phyloP scores from a whole-genome alignment of 2,888 invertebrate species.

The Heteromurus nitidus region DNA sequence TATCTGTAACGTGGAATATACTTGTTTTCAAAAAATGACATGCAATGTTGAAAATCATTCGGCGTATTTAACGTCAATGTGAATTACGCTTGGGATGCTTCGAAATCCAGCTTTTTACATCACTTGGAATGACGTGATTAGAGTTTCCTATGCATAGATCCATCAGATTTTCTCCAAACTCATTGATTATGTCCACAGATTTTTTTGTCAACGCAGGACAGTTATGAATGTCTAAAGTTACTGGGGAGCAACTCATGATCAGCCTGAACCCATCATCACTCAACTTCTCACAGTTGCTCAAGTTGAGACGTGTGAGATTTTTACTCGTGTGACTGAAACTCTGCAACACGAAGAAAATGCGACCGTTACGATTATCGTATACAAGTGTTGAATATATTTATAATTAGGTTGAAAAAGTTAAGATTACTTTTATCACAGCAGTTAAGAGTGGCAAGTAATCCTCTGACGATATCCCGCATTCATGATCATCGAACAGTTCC shows the following conservation, averaged over 20 bases:
- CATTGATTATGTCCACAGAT: slow-evolving; percentile 30
- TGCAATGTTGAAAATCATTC: background rate
- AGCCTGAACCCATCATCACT: slow-evolving; percentile 15
- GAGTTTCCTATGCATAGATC: slow-evolving; percentile 38
- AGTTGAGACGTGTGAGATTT: background rate
- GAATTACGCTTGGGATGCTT: background rate
- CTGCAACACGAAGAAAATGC: background rate
- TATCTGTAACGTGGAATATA: background rate
- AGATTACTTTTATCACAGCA: slow-evolving; percentile 4
- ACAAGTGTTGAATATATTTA: background rate
- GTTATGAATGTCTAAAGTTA: slow-evolving; percentile 49
- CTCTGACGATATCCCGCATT: background rate
- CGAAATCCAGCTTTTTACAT: slow-evolving; percentile 19
- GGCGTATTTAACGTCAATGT: background rate
- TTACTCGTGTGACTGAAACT: background rate
- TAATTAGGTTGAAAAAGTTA: background rate
- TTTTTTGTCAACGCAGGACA: slow-evolving; percentile 47
- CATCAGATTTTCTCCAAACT: slow-evolving; percentile 47
- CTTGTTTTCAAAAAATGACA: background rate
- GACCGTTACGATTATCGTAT: background rate
- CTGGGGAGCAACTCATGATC: slow-evolving; percentile 23
- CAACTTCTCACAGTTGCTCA: slow-evolving; percentile 22
- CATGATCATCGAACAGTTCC: slow-evolving; percentile 20
- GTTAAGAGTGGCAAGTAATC: slow-evolving; percentile 16
- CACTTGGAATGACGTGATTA: slow-evolving; percentile 30